These are phyloP conservation scores for Cephus pygmeus DNA, from an alignment of 2,888 invertebrate genomes.

Conservation along the genomic window DNA sequence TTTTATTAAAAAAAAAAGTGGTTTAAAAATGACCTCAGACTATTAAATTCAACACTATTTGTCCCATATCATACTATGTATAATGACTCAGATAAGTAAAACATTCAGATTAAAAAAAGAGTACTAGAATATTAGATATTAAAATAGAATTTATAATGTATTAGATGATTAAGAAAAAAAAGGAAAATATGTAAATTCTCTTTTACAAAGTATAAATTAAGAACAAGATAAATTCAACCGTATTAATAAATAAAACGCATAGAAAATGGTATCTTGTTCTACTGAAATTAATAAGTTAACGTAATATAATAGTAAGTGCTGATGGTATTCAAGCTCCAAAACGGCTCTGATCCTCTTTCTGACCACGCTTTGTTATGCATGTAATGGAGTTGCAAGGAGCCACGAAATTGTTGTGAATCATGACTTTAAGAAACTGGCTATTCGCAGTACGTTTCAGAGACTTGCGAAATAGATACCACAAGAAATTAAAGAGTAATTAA, in stretches of 20 bases:
- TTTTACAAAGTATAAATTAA: not conserved
- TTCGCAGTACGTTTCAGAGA: not conserved
- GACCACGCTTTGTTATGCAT: constrained; percentile 17
- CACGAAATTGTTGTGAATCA: not conserved
- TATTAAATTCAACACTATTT: not conserved
- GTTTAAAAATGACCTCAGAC: not conserved
- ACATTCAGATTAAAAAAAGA: not conserved
- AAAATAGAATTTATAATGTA: not conserved
- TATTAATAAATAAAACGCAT: not conserved
- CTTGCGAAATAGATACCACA: not conserved
- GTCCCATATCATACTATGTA: not conserved
- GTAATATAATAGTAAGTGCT: not conserved
- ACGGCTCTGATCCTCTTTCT: not conserved
- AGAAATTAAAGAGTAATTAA: not conserved
- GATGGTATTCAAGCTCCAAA: not conserved
- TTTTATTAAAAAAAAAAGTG: constrained; percentile 6
- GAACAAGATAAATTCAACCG: not conserved
- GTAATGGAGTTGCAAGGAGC: constrained; percentile 25
- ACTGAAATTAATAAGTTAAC: not conserved
- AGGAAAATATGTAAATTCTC: not conserved
- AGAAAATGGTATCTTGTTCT: not conserved
- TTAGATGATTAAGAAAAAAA: not conserved
- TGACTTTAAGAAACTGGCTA: not conserved
- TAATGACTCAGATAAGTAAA: not conserved
- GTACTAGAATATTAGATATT: not conserved